Evolutionary conservation across 2,113 vertebrate genomes (phyloP), one percentile per base, ranked within the genome.

Genomic region (Rhombomys opimus): DNA sequence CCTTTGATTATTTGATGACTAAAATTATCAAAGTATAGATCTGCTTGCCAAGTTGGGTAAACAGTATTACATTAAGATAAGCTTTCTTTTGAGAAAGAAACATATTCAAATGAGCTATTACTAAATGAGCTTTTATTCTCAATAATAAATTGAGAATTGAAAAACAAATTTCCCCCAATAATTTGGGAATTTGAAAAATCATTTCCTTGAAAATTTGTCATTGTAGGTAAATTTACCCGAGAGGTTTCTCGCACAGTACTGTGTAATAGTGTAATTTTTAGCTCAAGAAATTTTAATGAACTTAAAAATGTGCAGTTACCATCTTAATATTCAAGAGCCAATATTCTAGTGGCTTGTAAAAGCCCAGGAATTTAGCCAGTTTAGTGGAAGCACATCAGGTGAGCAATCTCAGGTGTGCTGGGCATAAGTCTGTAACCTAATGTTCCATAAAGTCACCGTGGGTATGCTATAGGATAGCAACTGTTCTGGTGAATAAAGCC

Each of bases 21-120:
- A 93, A 88, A 95, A 30, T 17, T 70, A 54, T 46, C 75, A 81
- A 73, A 95, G 76, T 94, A 67, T 76, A 87, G 57, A 67, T 80
- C 50, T 82, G 38, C 63, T 93, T 87, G 38, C 57, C 11, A 88
- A 54, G 61, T 84, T 68, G 46, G 50, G 38, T 68, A 81, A 95
- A 68, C 87, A 67, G 50, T n/a, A 82, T 80, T 61, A 57, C 4
- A 57, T 57, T 57, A 57, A 13, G 12, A 76, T 38, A 67, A 88
- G 68, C 81, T 91, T 93, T 23, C 25, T 46, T 76, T 76, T 87
- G 35, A 76, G 70, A 15, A 25, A 82, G 76, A 61, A 95, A 63
- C 87, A 81, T 61, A 38, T n/a, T 86, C 50, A 81, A 41, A 63
- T 81, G 50, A 95, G 14, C 61, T 70, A 82, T 63, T 72, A 14